Percentiles rank a stretch among this genome's conserved stretches.
phyloP scores from a whole-genome alignment of 2,113 vertebrate species.

The Plecturocebus donacophilus region DNA sequence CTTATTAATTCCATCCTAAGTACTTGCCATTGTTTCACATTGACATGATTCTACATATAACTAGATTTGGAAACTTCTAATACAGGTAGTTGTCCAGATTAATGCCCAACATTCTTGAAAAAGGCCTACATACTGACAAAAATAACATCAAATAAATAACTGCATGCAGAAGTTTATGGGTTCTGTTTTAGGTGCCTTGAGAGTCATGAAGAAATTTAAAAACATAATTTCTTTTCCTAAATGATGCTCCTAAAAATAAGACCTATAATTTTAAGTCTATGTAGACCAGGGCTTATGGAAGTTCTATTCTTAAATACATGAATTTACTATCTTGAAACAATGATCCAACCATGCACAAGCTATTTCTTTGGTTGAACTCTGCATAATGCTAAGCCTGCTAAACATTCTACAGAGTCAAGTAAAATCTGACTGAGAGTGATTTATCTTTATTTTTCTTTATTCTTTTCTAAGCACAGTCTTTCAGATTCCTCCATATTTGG shows the following conservation, averaged over 20 bases:
- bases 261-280: not conserved
- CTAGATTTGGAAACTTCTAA: conserved; percentile 38
- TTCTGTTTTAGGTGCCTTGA: not conserved
- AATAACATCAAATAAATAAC: not conserved
- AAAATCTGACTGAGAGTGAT: not conserved
- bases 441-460: not conserved
- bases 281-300: not conserved
- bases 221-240: not conserved
- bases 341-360: not conserved
- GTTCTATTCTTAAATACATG: not conserved
- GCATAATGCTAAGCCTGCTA: not conserved
- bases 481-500: not conserved
- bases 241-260: conserved; percentile 13
- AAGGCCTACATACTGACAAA: not conserved
- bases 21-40: conserved; percentile 57
- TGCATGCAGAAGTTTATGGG: not conserved
- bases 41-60: conserved; percentile 42
- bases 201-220: not conserved
- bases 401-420: not conserved
- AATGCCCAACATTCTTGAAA: not conserved
- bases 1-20: conserved; percentile 71
- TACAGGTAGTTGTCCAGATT: not conserved
- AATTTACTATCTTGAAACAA: not conserved
- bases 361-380: not conserved
- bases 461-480: not conserved